phyloP scores from a whole-genome alignment of 30 jellyfish, hydroid and myxozoan species.

The Nemopilema nomurai region DNA sequence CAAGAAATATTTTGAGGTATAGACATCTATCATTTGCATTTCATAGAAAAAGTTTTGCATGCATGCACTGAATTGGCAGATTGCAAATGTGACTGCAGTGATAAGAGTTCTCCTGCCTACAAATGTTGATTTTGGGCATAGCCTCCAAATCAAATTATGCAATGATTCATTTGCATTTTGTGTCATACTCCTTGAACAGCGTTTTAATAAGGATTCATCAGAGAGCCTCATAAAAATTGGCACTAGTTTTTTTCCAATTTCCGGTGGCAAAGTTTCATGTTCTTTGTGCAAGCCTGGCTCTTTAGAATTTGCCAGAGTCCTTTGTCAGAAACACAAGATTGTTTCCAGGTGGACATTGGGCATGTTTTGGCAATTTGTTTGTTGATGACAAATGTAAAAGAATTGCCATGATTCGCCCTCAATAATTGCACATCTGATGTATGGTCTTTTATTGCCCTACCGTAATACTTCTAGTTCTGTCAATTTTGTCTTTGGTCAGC shows the following conservation, averaged over 20 bases:
- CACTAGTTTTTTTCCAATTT: slow-evolving; percentile 39
- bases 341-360: slow-evolving; percentile 42
- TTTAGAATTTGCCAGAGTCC: slow-evolving; percentile 5
- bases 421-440: not conserved
- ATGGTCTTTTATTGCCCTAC: slow-evolving; percentile 35
- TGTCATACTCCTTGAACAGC: slow-evolving; percentile 39
- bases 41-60: no score
- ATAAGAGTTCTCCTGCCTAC: slow-evolving; percentile 37
- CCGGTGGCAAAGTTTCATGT: slow-evolving; percentile 52
- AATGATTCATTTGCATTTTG: slow-evolving; percentile 46
- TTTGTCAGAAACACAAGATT: slow-evolving; percentile 49
- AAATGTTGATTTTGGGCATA: slow-evolving; percentile 42
- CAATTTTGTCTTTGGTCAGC: no score
- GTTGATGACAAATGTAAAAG: slow-evolving; percentile 45
- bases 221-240: slow-evolving; percentile 37
- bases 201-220: slow-evolving; percentile 1
- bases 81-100: slow-evolving; percentile 34
- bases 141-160: slow-evolving; percentile 17
- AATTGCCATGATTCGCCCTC: slow-evolving; percentile 38
- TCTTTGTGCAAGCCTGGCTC: slow-evolving; percentile 19
- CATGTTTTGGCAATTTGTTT: slow-evolving; percentile 29
- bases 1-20: no score
- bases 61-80: slow-evolving; percentile 26
- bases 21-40: no score
- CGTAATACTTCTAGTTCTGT: slow-evolving; percentile 36